A percentile compares a stretch with the other conserved stretches of the same genome.
phyloP scores from a whole-genome alignment of 2,888 invertebrate species.

The Allolobophora icterica region DNA sequence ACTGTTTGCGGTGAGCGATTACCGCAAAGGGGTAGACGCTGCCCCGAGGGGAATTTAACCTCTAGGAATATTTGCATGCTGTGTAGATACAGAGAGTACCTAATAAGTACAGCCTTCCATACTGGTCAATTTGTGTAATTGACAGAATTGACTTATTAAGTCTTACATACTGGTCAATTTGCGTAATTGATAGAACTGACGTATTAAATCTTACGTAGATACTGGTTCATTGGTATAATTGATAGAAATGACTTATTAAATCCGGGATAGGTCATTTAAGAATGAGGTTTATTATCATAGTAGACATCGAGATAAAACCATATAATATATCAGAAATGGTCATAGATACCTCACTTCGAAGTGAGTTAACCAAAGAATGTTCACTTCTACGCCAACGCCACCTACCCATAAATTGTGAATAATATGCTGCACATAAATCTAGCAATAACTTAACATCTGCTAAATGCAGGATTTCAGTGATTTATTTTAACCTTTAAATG shows the following conservation, averaged over 20 bases:
- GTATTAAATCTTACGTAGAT: too few species aligned
- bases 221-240: too few species aligned
- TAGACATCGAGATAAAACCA: background rate
- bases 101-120: background rate
- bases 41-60: background rate
- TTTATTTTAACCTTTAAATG: background rate
- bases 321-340: background rate
- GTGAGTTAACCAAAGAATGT: background rate
- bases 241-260: too few species aligned
- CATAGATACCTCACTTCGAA: background rate
- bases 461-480: background rate
- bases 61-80: background rate
- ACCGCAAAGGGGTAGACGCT: background rate
- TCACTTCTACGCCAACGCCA: background rate
- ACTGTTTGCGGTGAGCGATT: slow-evolving; percentile 5
- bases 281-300: background rate
- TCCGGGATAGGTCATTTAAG: background rate
- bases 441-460: background rate
- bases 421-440: background rate
- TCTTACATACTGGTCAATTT: background rate
- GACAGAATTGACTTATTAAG: too few species aligned
- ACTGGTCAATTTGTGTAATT: background rate
- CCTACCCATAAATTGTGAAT: background rate
- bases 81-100: background rate
- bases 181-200: background rate